A percentile compares a stretch with the other conserved stretches of the same genome.
Evolutionary conservation across 2,113 vertebrate genomes (phyloP).

Genomic region (Dendrocopos noguchii): DNA sequence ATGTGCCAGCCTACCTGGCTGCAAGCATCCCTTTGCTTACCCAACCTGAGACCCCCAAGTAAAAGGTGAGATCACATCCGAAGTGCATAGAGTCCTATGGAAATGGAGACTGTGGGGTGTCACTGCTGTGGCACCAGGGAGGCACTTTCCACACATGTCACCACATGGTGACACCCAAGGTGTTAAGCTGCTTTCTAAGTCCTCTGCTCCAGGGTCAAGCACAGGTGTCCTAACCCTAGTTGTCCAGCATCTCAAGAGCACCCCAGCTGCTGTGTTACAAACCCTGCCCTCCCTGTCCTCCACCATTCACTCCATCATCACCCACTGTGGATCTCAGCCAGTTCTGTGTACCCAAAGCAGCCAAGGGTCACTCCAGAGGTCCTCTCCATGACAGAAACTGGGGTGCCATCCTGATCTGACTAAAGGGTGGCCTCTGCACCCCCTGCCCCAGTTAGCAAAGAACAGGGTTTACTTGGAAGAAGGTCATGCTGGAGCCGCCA

Average conservation of each 20-base stretch:
- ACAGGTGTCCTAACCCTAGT: not conserved
- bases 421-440: not conserved
- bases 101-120: not conserved
- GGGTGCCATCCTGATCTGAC: not conserved
- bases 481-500: constrained; percentile 98
- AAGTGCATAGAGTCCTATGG: fast-evolving
- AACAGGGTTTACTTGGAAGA: constrained; percentile 89
- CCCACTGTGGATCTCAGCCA: not conserved
- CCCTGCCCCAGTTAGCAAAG: not conserved
- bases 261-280: not conserved
- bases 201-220: not conserved
- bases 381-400: not conserved
- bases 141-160: not conserved
- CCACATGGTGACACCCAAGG: not conserved
- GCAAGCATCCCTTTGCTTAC: not conserved
- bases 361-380: not conserved
- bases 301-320: not conserved
- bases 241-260: not conserved
- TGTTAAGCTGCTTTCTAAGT: not conserved
- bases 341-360: not conserved
- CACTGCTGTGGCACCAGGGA: not conserved
- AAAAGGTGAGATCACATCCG: not conserved
- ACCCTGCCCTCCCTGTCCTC: not conserved
- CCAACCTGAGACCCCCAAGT: not conserved
- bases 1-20: not conserved